These are phyloP conservation scores for Eulemur macaco DNA, from an alignment of 2,113 vertebrate genomes.

Conservation along the genomic window DNA sequence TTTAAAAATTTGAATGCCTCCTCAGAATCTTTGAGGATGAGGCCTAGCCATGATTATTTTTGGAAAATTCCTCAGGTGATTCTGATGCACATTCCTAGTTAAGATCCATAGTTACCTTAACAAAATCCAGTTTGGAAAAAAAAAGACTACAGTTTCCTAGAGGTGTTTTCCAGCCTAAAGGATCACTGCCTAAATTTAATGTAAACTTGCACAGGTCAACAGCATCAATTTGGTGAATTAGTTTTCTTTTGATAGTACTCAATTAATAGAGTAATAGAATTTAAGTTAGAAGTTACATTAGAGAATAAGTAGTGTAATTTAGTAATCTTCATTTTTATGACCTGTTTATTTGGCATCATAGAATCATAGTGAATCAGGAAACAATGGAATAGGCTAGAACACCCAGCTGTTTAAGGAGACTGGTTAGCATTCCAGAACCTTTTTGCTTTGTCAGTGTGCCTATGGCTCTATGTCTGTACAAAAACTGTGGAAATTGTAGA, in stretches of 20 bases:
- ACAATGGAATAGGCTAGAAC: background rate
- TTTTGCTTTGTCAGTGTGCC: background rate
- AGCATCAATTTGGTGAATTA: background rate
- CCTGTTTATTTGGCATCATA: background rate
- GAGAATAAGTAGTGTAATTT: background rate
- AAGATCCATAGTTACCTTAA: background rate
- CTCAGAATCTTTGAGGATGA: slow-evolving; percentile 4
- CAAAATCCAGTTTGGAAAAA: background rate
- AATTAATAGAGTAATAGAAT: background rate
- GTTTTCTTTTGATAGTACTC: background rate
- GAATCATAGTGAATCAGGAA: slow-evolving; percentile 15
- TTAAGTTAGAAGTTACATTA: background rate
- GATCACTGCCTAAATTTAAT: background rate
- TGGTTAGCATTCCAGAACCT: background rate
- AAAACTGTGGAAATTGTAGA: background rate
- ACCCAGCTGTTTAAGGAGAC: background rate
- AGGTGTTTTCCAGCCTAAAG: background rate
- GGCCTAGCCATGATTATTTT: background rate
- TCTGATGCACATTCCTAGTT: background rate
- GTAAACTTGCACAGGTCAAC: background rate
- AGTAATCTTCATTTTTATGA: background rate
- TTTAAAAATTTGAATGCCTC: background rate
- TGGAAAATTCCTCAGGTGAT: background rate
- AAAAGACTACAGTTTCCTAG: background rate
- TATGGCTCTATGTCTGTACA: background rate